Evolutionary conservation across 2,888 invertebrate species (phyloP).

Genomic region (Sinopyrophorus schimmeli): DNA sequence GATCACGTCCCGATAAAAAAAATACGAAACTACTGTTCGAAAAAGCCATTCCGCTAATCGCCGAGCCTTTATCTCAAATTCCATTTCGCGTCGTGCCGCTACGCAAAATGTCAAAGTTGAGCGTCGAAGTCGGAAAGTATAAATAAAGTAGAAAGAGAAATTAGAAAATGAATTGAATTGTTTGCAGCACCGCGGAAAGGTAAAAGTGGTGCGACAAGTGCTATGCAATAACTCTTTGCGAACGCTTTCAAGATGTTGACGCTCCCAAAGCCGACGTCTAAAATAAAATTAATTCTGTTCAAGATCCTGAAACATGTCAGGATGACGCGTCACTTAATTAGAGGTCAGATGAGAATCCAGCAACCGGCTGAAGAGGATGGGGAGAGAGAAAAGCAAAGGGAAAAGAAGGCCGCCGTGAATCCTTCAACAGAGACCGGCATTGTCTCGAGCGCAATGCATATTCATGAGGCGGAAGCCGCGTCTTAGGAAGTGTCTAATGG

Average conservation of each 20-base stretch:
- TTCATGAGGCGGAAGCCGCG: conserved; percentile 34
- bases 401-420: conserved; percentile 23
- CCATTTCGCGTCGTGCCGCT: too few species aligned
- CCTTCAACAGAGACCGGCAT: conserved; percentile 26
- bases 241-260: conserved; percentile 4
- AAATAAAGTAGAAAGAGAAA: too few species aligned
- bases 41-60: too few species aligned
- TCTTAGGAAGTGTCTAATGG: conserved; percentile 36
- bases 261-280: conserved; percentile 12
- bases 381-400: conserved; percentile 12
- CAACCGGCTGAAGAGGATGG: conserved; percentile 12
- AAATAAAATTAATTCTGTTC: conserved; percentile 24
- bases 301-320: conserved; percentile 23
- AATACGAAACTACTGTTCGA: too few species aligned
- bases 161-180: too few species aligned
- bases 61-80: too few species aligned
- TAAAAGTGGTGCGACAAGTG: too few species aligned
- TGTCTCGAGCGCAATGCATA: conserved; percentile 33
- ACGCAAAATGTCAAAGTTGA: too few species aligned
- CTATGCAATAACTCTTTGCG: too few species aligned
- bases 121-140: too few species aligned
- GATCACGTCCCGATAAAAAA: too few species aligned
- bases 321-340: conserved; percentile 25
- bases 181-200: too few species aligned
- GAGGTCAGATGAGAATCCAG: conserved; percentile 25